Evolutionary conservation across 2,888 invertebrate species (phyloP), one percentile per base, ranked within the genome.

Genomic region (Seira ritae): DNA sequence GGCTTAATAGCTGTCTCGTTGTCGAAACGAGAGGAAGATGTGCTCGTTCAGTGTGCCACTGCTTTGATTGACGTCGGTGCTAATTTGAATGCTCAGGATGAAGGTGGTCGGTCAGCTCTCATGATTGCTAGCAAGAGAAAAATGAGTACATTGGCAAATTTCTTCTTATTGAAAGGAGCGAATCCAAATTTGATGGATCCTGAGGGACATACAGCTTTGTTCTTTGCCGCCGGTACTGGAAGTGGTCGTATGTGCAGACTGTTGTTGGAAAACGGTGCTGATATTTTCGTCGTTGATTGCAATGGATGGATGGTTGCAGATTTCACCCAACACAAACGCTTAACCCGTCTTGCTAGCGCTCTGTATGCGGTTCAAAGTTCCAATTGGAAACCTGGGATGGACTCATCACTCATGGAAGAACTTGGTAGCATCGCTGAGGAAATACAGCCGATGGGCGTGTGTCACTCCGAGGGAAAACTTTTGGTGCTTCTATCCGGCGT

Each of bases 221-320:
- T 55, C 23, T 46, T 23, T 37, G 79, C 85, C 8, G 82, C 77
- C 1, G 46, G 46, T n/a, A 17, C 31, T 0, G 85, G 83, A 4
- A 37, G 73, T 19, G 85, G 85, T 4, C 50, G 42, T 46, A 50
- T 82, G 12, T 76, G 82, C 50, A 70, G 83, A 46, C 42, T 79
- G 19, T 37, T 87, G 19, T 60, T 87, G 62, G 73, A 82, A 31
- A 55, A 87, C 15, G 72, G 72, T 1, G 85, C 87, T 23, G 72
- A 85, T 37, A 68, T 87, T 0, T 22, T 83, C 31, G 12, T 69
- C 0, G 37, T 76, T 1, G 85, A 87, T 68, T 67, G 42, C 0
- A 12, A 20, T 66, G 87, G 85, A 37, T 72, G 37, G 12, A 71
- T 46, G 15, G 73, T 81, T 1, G 37, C 55, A 46, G 87, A 87